A percentile compares a stretch with the other conserved stretches of the same genome.
Conservation (phyloP, 2,888 invertebrate species). For the Keiferia lycopersicella region DNA sequence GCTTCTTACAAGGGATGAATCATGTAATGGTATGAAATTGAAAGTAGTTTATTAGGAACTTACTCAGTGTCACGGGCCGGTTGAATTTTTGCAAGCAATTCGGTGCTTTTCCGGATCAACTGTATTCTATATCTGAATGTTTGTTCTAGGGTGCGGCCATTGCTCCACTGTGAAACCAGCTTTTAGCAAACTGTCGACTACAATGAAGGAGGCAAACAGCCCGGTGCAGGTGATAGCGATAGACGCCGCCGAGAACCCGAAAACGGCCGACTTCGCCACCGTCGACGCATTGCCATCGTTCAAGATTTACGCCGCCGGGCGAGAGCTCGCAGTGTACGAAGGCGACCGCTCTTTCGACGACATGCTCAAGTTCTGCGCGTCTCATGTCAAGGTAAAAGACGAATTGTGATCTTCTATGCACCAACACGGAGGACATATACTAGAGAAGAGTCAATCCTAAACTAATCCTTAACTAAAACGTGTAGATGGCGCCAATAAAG, state of each 20-base stretch:
- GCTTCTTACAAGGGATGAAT: no score
- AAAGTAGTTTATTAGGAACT: no score
- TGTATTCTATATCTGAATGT: background rate
- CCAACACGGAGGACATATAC: no score
- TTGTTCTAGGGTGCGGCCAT: constrained; percentile 85
- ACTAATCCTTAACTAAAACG: no score
- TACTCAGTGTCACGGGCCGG: constrained; percentile 56
- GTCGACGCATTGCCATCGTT: constrained; percentile 86
- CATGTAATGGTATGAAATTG: no score
- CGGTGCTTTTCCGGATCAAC: background rate
- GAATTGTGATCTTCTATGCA: constrained; percentile 64
- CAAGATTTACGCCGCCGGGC: constrained; percentile 81
- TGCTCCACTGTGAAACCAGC: constrained; percentile 86
- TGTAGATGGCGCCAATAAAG: no score
- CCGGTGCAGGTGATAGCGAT: constrained; percentile 78
- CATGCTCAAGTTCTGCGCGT: constrained; percentile 75
- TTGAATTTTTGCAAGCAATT: background rate
- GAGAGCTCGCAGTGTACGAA: constrained; percentile 76
- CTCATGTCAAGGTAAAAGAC: constrained; percentile 57
- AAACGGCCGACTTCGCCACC: constrained; percentile 80
- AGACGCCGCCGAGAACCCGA: constrained; percentile 84
- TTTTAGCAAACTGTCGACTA: constrained; percentile 80
- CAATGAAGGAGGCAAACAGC: constrained; percentile 64
- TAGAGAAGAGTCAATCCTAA: no score
- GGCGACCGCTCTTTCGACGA: constrained; percentile 80